Conservation (phyloP, 2,113 vertebrate species). For the Dicentrarchus labrax region DNA sequence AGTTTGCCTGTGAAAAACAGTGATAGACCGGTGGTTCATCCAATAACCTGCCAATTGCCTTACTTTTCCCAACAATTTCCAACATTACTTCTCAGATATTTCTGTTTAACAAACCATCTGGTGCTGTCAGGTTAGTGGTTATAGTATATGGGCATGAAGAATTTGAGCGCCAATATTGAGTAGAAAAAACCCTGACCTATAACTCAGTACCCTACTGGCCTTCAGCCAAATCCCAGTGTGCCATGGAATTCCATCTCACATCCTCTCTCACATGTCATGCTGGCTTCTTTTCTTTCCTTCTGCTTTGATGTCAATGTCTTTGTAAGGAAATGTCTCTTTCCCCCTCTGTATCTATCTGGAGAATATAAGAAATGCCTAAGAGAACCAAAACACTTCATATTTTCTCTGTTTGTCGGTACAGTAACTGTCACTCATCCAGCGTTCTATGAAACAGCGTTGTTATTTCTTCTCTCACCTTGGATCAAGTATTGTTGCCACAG, state of each 20-base stretch:
- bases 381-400: slow-evolving; percentile 49
- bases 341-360: slow-evolving; percentile 51
- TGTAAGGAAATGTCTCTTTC: slow-evolving; percentile 66
- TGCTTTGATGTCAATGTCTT: slow-evolving; percentile 76
- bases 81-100: neutral
- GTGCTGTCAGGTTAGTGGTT: slow-evolving; percentile 14
- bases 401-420: slow-evolving; percentile 68
- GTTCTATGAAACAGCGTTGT: slow-evolving; percentile 49
- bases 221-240: slow-evolving; percentile 71
- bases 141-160: slow-evolving; percentile 29
- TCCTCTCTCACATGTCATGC: slow-evolving; percentile 70
- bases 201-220: slow-evolving; percentile 66
- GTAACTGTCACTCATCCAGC: slow-evolving; percentile 69
- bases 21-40: too few species aligned
- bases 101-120: too few species aligned
- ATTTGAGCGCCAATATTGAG: slow-evolving; percentile 36
- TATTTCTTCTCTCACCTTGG: slow-evolving; percentile 74
- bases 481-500: slow-evolving; percentile 76
- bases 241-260: slow-evolving; percentile 74
- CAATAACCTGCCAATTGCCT: too few species aligned
- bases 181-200: slow-evolving; percentile 51
- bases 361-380: slow-evolving; percentile 61
- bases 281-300: slow-evolving; percentile 68
- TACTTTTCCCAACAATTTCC: neutral
- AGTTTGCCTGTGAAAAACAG: too few species aligned